phyloP scores from a whole-genome alignment of 2,113 vertebrate genomes.

The Cebidichthys violaceus region DNA sequence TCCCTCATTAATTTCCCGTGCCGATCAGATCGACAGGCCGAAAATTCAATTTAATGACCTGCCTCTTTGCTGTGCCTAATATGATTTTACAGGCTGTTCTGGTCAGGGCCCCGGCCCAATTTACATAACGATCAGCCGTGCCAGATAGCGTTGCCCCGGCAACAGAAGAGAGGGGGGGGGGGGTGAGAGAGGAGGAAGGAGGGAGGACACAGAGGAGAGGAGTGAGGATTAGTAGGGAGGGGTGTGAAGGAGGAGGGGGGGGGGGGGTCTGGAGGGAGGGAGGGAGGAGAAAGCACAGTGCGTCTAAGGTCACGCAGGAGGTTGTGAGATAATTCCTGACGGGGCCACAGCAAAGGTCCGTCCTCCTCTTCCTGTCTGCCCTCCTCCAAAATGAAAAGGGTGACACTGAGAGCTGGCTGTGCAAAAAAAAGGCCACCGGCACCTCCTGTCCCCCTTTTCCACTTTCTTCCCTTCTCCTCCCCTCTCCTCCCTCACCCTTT shows the following conservation, averaged over 20 bases:
- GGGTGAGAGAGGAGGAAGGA: slow-evolving; percentile 45
- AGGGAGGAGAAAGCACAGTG: slow-evolving; percentile 53
- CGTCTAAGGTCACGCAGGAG: slow-evolving; percentile 66
- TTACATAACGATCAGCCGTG: slow-evolving; percentile 89
- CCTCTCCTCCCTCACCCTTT: slow-evolving; percentile 40
- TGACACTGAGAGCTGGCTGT: slow-evolving; percentile 54
- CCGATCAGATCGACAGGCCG: slow-evolving; percentile 85
- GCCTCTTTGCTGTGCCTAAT: slow-evolving; percentile 84
- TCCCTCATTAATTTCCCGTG: slow-evolving; percentile 85
- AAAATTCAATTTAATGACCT: slow-evolving; percentile 90
- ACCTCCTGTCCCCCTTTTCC: slow-evolving; percentile 34
- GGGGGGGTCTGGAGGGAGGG: slow-evolving; percentile 20
- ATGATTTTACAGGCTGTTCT: slow-evolving; percentile 88
- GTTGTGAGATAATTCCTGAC: slow-evolving; percentile 80
- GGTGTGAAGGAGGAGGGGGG: slow-evolving; percentile 57
- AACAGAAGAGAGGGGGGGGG: slow-evolving; percentile 79
- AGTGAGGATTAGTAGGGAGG: slow-evolving; percentile 58
- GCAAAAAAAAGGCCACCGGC: slow-evolving; percentile 64
- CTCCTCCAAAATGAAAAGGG: slow-evolving; percentile 51
- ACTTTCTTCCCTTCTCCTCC: slow-evolving; percentile 6
- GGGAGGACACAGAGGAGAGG: slow-evolving; percentile 57
- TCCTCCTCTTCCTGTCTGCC: slow-evolving; percentile 15
- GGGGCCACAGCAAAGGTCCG: slow-evolving; percentile 71
- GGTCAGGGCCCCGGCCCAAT: slow-evolving; percentile 86
- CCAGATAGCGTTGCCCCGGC: slow-evolving; percentile 90